phyloP scores from a whole-genome alignment of 2,888 invertebrate genomes.

The Stenurella melanura region DNA sequence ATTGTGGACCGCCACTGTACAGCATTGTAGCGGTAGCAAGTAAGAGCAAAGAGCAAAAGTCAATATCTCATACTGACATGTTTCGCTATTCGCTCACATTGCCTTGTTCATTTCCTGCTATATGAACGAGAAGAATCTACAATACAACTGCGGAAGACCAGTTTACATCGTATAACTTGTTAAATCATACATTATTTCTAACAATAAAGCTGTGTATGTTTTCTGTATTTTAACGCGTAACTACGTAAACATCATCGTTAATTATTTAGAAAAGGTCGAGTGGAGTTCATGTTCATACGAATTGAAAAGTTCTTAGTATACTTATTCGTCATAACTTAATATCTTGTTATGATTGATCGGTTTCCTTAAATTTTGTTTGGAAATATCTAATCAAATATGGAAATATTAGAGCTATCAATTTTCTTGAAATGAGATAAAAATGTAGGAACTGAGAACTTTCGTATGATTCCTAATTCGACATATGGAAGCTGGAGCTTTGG shows the following conservation, averaged over 20 bases:
- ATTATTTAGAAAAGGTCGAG: conserved; percentile 35
- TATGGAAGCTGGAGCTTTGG: background rate
- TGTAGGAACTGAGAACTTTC: background rate
- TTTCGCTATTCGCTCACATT: conserved; percentile 58
- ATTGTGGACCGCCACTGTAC: conserved; percentile 29
- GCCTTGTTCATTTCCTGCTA: conserved; percentile 61
- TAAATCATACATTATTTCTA: conserved; percentile 29
- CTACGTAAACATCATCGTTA: conserved; percentile 31
- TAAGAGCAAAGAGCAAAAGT: conserved; percentile 60
- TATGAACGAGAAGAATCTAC: conserved; percentile 54
- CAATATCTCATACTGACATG: conserved; percentile 63
- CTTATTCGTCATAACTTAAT: conserved; percentile 18
- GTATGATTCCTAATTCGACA: background rate
- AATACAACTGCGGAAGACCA: conserved; percentile 49
- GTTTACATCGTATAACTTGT: conserved; percentile 43
- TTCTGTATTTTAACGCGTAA: conserved; percentile 24
- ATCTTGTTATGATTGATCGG: conserved; percentile 25
- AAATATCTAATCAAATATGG: conserved; percentile 28
- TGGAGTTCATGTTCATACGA: conserved; percentile 18
- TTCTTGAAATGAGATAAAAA: conserved; percentile 12
- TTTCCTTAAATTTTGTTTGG: conserved; percentile 23
- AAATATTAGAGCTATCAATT: conserved; percentile 29
- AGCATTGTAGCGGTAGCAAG: conserved; percentile 42
- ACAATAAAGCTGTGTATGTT: conserved; percentile 29
- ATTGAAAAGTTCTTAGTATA: conserved; percentile 15